A percentile compares a stretch with the other conserved stretches of the same genome.
These are phyloP conservation scores for Xylocampa areola DNA, from an alignment of 2,888 invertebrate genomes.

Conservation along the genomic window DNA sequence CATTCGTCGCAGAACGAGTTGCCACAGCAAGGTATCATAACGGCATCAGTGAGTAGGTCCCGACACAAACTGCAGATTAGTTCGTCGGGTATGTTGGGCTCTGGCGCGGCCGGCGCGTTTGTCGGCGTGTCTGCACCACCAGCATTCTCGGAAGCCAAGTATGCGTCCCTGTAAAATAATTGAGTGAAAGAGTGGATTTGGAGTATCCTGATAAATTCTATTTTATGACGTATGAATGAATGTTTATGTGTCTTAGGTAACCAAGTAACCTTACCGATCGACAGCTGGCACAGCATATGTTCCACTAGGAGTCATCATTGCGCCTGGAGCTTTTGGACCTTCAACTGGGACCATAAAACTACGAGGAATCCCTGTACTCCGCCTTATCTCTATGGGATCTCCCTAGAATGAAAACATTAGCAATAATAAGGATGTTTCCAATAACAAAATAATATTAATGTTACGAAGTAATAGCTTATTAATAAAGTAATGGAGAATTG, in stretches of 20 bases:
- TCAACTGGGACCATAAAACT: conserved; percentile 98
- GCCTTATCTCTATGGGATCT: conserved; percentile 94
- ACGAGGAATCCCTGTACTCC: conserved; percentile 99
- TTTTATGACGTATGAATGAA: too few species aligned
- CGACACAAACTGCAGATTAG: conserved; percentile 97
- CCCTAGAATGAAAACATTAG: conserved; percentile 68
- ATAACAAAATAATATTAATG: too few species aligned
- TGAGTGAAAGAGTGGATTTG: too few species aligned
- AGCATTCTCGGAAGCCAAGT: conserved; percentile 91
- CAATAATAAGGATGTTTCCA: too few species aligned
- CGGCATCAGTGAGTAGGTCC: conserved; percentile 97
- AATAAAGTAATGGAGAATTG: too few species aligned
- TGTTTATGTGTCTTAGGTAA: too few species aligned
- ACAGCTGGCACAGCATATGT: conserved; percentile 96
- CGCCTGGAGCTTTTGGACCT: conserved; percentile 96
- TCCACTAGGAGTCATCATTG: conserved; percentile 96
- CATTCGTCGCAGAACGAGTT: conserved; percentile 99
- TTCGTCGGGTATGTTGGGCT: conserved; percentile 96
- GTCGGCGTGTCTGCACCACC: conserved; percentile 90
- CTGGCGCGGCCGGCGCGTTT: conserved; percentile 91
- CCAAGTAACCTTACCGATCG: conserved; percentile 93
- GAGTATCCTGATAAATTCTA: too few species aligned
- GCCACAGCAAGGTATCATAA: conserved; percentile 99
- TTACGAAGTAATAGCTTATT: too few species aligned
- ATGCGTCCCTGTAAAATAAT: conserved; percentile 92